Percentiles rank a stretch among this genome's conserved stretches.
Conservation (phyloP, 1,140 invertebrate species). For the Paraescarpia echinospica region DNA sequence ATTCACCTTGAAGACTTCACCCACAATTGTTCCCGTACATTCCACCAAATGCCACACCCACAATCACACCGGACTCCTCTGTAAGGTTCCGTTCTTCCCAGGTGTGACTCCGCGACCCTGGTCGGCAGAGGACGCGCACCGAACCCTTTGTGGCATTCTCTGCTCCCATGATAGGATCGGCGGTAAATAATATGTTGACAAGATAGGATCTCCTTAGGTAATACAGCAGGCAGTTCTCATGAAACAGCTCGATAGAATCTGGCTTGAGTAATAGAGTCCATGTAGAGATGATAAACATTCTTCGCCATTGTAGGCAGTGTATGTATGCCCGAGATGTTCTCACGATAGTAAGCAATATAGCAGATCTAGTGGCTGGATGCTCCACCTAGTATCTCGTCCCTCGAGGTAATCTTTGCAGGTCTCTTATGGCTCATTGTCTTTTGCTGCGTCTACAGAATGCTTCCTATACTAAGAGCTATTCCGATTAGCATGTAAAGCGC, state of each 20-base stretch:
- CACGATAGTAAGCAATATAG: not conserved
- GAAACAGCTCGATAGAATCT: not conserved
- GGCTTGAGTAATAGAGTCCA: not conserved
- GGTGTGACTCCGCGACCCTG: not conserved
- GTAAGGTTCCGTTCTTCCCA: not conserved
- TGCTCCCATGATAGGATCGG: not conserved
- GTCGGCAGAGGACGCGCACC: not conserved
- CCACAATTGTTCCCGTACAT: not conserved
- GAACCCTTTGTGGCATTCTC: not conserved
- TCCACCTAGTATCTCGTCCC: not conserved
- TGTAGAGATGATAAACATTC: not conserved
- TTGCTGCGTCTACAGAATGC: not conserved
- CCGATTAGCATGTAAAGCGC: not conserved
- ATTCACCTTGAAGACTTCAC: not conserved
- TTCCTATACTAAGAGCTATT: too few species aligned
- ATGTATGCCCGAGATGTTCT: not conserved
- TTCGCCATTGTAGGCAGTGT: not conserved
- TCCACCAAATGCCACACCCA: not conserved
- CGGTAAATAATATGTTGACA: not conserved
- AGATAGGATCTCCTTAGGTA: not conserved
- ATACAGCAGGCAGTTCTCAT: not conserved
- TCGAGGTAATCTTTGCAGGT: not conserved
- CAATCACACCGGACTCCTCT: not conserved
- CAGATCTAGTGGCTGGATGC: not conserved
- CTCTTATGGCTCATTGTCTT: not conserved